Evolutionary conservation across 2,797 vertebrate species (phyloP).

Genomic region (Anguilla pacifica): DNA sequence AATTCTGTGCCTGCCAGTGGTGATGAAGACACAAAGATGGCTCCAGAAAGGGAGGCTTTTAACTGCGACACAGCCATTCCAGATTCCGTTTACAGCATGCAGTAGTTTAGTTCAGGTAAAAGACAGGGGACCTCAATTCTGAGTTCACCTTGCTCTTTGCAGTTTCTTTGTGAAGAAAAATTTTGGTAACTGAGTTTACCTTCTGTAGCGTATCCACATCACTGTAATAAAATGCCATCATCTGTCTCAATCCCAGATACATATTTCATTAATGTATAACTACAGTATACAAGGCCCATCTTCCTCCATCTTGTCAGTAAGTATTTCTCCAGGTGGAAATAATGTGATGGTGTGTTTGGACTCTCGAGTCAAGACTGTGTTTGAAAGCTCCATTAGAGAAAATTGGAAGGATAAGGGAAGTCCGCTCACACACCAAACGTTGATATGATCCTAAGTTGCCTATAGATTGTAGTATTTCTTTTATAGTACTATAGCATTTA

Average conservation of each 20-base stretch:
- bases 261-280: constrained; percentile 11
- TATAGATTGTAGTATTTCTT: not conserved
- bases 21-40: not conserved
- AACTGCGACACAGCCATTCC: not conserved
- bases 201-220: not conserved
- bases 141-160: constrained; percentile 1
- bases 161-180: constrained; percentile 19
- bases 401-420: not conserved
- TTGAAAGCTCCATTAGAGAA: not conserved
- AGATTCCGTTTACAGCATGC: not conserved
- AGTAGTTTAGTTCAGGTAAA: not conserved
- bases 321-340: constrained; percentile 10
- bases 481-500: not conserved
- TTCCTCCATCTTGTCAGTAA: not conserved
- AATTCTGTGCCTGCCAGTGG: not conserved
- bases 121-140: not conserved
- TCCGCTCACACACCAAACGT: not conserved
- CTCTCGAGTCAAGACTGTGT: not conserved
- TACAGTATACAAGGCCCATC: constrained; percentile 6
- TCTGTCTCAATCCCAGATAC: not conserved
- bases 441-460: not conserved
- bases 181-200: not conserved
- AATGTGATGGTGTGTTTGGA: not conserved
- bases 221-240: not conserved
- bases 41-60: not conserved